phyloP scores from a whole-genome alignment of 1,140 invertebrate genomes.

The Drosophila trapezifrons region DNA sequence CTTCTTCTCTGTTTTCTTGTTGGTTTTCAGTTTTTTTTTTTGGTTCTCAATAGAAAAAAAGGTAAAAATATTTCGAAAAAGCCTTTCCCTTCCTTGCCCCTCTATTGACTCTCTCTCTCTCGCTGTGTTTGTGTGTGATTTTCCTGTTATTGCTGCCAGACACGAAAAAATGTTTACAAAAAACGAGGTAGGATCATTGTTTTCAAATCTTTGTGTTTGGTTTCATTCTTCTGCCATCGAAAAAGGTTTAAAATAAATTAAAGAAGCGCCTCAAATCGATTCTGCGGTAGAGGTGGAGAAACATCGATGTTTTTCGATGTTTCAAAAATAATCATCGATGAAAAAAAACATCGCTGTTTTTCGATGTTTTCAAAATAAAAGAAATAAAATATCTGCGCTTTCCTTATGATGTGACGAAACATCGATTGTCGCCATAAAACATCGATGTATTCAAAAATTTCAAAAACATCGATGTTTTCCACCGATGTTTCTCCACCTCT shows the following conservation, averaged over 20 bases:
- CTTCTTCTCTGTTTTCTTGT: slow-evolving; percentile 17
- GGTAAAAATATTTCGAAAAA: slow-evolving; percentile 73
- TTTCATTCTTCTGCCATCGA: neutral
- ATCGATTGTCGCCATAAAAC: too few relatives aligned
- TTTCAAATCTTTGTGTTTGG: slow-evolving; percentile 27
- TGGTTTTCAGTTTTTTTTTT: slow-evolving; percentile 26
- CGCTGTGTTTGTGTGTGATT: slow-evolving; percentile 28
- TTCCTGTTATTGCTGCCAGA: slow-evolving; percentile 49
- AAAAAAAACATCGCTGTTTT: too few relatives aligned
- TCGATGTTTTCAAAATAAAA: too few relatives aligned
- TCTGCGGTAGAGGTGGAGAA: too few relatives aligned
- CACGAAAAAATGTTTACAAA: slow-evolving; percentile 53
- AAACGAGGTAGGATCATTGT: slow-evolving; percentile 84
- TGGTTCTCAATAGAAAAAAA: slow-evolving; percentile 72
- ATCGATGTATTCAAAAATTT: too few relatives aligned
- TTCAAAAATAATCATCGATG: too few relatives aligned
- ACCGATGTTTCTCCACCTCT: too few relatives aligned
- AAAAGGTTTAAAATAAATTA: slow-evolving; percentile 20
- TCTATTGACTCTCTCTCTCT: slow-evolving; percentile 44
- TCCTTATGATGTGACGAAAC: too few relatives aligned
- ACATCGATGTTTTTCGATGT: too few relatives aligned
- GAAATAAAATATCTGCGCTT: too few relatives aligned
- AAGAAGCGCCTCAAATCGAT: slow-evolving; percentile 37
- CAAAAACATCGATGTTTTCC: too few relatives aligned
- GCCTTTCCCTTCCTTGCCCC: slow-evolving; percentile 40